Conservation (phyloP, 2,113 vertebrate species). For the Hippocampus barbouri region DNA sequence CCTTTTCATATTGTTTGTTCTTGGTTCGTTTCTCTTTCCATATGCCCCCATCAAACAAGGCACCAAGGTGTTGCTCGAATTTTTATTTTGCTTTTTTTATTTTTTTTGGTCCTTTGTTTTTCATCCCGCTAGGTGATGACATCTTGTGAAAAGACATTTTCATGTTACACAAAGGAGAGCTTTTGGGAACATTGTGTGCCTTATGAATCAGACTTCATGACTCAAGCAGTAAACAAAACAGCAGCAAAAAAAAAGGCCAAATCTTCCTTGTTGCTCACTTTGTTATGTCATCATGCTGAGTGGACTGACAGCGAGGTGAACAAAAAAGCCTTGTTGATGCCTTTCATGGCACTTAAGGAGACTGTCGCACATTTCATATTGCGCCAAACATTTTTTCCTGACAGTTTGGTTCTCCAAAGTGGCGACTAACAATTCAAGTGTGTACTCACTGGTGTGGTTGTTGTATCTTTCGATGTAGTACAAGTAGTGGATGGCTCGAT, state of each 20-base stretch:
- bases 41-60: neutral
- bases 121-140: neutral
- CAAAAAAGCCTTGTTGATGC: neutral
- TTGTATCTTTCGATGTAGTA: constrained; percentile 84
- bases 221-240: neutral
- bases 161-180: constrained; percentile 12
- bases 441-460: constrained; percentile 84
- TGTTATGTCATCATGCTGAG: neutral
- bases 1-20: too few species aligned
- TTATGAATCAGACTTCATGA: neutral
- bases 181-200: neutral
- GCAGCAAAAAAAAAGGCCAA: neutral
- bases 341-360: neutral
- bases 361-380: neutral
- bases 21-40: neutral
- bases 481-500: constrained; percentile 83
- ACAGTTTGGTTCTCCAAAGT: neutral
- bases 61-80: too few species aligned
- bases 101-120: neutral
- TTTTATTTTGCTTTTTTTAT: too few species aligned
- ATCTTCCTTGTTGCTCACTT: neutral
- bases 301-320: neutral
- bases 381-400: neutral
- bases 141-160: neutral
- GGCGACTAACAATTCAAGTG: neutral